Percentiles rank a stretch among this genome's conserved stretches.
Evolutionary conservation across 1,140 invertebrate genomes (phyloP).

Genomic region (Drosophila insularis): DNA sequence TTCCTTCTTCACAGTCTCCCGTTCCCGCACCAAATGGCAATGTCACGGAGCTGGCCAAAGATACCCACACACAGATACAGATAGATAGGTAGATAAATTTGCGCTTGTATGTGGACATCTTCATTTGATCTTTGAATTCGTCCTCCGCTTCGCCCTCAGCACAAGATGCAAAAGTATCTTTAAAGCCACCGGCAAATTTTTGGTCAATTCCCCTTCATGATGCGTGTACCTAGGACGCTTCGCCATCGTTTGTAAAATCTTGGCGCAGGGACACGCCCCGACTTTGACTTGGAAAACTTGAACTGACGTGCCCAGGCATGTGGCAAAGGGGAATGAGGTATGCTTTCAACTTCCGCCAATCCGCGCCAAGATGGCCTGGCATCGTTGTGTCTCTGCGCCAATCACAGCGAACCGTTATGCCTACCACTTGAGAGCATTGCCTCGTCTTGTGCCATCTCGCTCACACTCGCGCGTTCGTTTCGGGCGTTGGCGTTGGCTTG

Average conservation of each 20-base stretch:
- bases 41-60: neutral
- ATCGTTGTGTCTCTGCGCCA: constrained; percentile 44
- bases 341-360: constrained; percentile 55
- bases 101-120: neutral
- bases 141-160: neutral
- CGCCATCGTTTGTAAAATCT: constrained; percentile 13
- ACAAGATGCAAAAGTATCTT: constrained; percentile 5
- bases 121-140: constrained; percentile 12
- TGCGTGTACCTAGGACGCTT: neutral
- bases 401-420: constrained; percentile 54
- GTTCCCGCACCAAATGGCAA: neutral
- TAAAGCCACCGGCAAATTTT: neutral
- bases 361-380: constrained; percentile 38
- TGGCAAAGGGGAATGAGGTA: constrained; percentile 18
- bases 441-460: constrained; percentile 22
- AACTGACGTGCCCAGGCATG: neutral
- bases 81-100: neutral
- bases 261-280: constrained; percentile 15
- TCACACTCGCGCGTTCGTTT: constrained; percentile 10
- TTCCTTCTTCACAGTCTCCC: neutral
- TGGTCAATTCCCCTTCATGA: neutral
- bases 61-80: neutral
- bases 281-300: constrained; percentile 11
- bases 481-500: constrained; percentile 13
- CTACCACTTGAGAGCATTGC: constrained; percentile 43